A percentile compares a stretch with the other conserved stretches of the same genome.
Evolutionary conservation across 2,888 invertebrate species (phyloP).

Genomic region (Julus scandinavius): DNA sequence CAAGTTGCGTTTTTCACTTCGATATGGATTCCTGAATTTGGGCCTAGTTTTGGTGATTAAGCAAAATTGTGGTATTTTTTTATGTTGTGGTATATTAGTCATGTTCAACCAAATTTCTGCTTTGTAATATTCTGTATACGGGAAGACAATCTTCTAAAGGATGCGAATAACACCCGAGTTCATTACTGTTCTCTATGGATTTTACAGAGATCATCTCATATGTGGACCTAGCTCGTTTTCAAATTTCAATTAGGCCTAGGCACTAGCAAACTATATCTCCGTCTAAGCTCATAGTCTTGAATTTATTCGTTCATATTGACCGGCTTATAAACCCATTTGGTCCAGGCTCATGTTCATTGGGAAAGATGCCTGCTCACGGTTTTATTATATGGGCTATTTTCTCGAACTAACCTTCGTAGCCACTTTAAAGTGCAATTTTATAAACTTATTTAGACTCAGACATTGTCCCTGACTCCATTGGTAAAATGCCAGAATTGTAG

Average conservation of each 20-base stretch:
- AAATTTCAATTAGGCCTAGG: neutral
- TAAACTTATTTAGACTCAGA: slow-evolving; percentile 21
- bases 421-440: neutral
- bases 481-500: neutral
- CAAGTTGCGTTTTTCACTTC: neutral
- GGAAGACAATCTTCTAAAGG: neutral
- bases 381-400: neutral
- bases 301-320: neutral
- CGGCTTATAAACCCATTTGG: neutral
- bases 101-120: neutral
- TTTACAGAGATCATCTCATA: neutral
- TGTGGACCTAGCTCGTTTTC: neutral
- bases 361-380: neutral
- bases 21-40: neutral
- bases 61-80: neutral
- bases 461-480: slow-evolving; percentile 21
- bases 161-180: neutral
- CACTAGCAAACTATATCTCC: neutral
- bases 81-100: no score
- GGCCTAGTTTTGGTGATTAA: neutral
- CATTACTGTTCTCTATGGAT: neutral
- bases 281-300: neutral
- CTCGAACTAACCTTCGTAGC: neutral
- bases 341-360: neutral
- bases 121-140: neutral